Evolutionary conservation across 1,140 invertebrate genomes (phyloP).

Genomic region (Polypedilum pembai): DNA sequence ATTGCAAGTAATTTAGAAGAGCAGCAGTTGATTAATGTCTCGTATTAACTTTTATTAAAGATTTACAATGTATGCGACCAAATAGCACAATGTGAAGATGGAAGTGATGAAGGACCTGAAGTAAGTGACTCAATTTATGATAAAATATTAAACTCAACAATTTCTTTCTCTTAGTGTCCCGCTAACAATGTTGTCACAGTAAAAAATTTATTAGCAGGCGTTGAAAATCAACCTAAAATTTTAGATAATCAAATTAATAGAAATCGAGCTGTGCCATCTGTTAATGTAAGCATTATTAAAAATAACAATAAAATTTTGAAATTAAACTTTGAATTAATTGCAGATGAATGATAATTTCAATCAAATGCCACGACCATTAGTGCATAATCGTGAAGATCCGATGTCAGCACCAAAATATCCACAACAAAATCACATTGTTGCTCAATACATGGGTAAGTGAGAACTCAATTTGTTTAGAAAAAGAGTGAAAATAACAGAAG

Average conservation of each 20-base stretch:
- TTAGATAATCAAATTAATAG: slow-evolving; percentile 22
- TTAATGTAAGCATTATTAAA: background rate
- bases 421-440: slow-evolving; percentile 1
- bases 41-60: background rate
- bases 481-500: too few relatives aligned
- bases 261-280: background rate
- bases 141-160: background rate
- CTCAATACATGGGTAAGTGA: slow-evolving; percentile 15
- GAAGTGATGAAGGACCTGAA: slow-evolving; percentile 78
- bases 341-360: slow-evolving; percentile 18
- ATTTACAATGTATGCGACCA: slow-evolving; percentile 95
- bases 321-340: background rate
- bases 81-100: slow-evolving; percentile 86
- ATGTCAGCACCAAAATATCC: slow-evolving; percentile 28
- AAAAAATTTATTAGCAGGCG: background rate
- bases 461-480: too few relatives aligned
- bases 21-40: background rate
- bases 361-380: background rate
- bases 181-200: slow-evolving; percentile 41
- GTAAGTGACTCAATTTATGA: slow-evolving; percentile 44
- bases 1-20: background rate
- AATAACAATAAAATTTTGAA: background rate
- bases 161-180: slow-evolving; percentile 50
- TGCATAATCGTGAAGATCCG: slow-evolving; percentile 30
- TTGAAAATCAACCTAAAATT: slow-evolving; percentile 9